Evolutionary conservation across 2,888 invertebrate genomes (phyloP).

Genomic region (Philopedon plagiatum): DNA sequence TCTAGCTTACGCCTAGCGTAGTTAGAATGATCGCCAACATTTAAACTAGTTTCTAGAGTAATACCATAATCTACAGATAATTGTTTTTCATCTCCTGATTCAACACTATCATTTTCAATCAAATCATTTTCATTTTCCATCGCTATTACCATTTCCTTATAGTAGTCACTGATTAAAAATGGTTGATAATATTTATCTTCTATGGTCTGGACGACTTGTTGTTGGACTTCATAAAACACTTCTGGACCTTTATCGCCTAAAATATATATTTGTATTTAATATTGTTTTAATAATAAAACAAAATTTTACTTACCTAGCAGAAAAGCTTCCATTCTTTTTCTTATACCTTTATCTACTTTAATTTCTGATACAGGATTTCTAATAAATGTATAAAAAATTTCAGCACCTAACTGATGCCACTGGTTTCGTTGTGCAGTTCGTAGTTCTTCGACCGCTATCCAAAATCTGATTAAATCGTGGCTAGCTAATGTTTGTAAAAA

Average conservation of each 20-base stretch:
- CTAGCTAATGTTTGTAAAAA: constrained; percentile 88
- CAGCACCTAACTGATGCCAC: constrained; percentile 91
- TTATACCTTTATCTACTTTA: constrained; percentile 84
- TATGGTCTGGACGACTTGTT: constrained; percentile 82
- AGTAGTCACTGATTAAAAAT: constrained; percentile 89
- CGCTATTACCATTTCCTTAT: constrained; percentile 80
- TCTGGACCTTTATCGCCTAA: constrained; percentile 89
- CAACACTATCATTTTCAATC: constrained; percentile 67
- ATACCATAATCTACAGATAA: constrained; percentile 72
- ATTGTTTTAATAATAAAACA: too few relatives aligned
- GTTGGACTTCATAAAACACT: constrained; percentile 90
- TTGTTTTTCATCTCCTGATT: constrained; percentile 71
- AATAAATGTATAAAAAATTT: constrained; percentile 92
- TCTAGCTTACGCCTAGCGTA: constrained; percentile 87
- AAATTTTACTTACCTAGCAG: constrained; percentile 70
- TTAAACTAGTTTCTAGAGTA: constrained; percentile 70
- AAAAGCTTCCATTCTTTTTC: constrained; percentile 91
- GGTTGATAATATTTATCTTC: constrained; percentile 92
- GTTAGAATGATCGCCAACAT: constrained; percentile 87
- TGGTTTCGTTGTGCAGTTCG: constrained; percentile 81
- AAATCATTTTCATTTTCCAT: constrained; percentile 73
- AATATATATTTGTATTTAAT: too few relatives aligned
- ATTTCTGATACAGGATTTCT: constrained; percentile 85
- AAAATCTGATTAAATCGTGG: constrained; percentile 86
- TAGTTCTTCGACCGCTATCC: constrained; percentile 89